A percentile compares a stretch with the other conserved stretches of the same genome.
Evolutionary conservation across 2,113 vertebrate genomes (phyloP).

Genomic region (Zootoca vivipara): DNA sequence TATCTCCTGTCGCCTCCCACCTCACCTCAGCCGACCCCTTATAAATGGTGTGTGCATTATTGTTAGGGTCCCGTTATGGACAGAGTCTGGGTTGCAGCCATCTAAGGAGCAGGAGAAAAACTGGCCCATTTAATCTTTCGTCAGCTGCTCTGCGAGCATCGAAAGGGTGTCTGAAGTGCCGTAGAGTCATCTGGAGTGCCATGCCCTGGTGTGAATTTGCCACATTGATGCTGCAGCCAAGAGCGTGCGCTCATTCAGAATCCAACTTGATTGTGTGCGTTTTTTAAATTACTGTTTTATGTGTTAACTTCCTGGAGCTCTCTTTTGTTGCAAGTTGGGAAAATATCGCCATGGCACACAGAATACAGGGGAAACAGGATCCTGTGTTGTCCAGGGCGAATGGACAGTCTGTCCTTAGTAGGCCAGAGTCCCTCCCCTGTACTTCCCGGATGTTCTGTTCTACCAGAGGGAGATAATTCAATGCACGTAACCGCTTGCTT

Average conservation of each 20-base stretch:
- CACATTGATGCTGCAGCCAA: not conserved
- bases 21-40: not conserved
- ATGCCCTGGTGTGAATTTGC: not conserved
- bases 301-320: not conserved
- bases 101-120: not conserved
- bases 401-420: not conserved
- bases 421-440: not conserved
- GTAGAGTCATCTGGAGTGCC: not conserved
- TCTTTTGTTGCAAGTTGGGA: not conserved
- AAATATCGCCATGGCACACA: not conserved
- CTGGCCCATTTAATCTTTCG: not conserved
- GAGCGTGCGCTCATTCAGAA: not conserved
- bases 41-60: not conserved
- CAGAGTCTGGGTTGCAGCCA: not conserved
- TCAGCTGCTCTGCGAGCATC: not conserved
- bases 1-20: not conserved
- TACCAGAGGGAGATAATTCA: not conserved
- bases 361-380: not conserved
- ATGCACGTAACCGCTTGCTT: not conserved
- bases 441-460: no score
- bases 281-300: not conserved
- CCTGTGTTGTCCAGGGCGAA: not conserved
- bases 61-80: not conserved
- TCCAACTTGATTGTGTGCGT: not conserved
- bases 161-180: not conserved